Evolutionary conservation across 2,797 vertebrate genomes (phyloP).

Genomic region (Cuculus canorus): DNA sequence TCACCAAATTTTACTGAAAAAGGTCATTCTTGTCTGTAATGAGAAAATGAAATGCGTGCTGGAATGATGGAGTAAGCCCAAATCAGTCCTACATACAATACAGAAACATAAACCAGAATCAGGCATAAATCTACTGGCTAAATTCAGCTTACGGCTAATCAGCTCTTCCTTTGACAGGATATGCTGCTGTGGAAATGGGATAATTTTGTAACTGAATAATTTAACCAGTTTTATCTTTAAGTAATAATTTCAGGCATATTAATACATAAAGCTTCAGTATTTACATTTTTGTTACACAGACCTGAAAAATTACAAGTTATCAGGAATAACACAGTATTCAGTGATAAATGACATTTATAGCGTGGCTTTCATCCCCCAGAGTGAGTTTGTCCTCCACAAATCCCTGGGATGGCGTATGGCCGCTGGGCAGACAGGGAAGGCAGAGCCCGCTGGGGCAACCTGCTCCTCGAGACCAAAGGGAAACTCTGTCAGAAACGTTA

Average conservation of each 20-base stretch:
- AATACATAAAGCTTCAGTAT: constrained; percentile 65
- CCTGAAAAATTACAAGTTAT: constrained; percentile 42
- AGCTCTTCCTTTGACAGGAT: constrained; percentile 68
- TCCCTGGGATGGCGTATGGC: not conserved
- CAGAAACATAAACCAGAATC: constrained; percentile 40
- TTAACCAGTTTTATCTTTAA: constrained; percentile 71
- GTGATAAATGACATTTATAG: not conserved
- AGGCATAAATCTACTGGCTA: constrained; percentile 61
- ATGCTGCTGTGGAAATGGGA: constrained; percentile 62
- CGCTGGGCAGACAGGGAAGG: not conserved
- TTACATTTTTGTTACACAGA: constrained; percentile 55
- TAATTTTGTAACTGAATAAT: constrained; percentile 70
- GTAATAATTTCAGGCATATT: constrained; percentile 63
- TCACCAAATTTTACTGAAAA: constrained; percentile 49
- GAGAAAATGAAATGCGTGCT: constrained; percentile 46
- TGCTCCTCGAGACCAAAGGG: not conserved
- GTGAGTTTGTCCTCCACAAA: not conserved
- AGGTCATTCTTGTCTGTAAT: constrained; percentile 56
- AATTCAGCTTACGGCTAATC: constrained; percentile 72
- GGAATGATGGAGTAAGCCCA: constrained; percentile 29
- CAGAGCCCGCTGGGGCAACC: not conserved
- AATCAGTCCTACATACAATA: constrained; percentile 20
- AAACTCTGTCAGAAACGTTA: not conserved
- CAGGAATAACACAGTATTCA: not conserved
- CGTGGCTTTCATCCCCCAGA: not conserved